Base-by-base conservation (phyloP, 2,888 invertebrate genomes). In the Euzophera pinguis region DNA sequence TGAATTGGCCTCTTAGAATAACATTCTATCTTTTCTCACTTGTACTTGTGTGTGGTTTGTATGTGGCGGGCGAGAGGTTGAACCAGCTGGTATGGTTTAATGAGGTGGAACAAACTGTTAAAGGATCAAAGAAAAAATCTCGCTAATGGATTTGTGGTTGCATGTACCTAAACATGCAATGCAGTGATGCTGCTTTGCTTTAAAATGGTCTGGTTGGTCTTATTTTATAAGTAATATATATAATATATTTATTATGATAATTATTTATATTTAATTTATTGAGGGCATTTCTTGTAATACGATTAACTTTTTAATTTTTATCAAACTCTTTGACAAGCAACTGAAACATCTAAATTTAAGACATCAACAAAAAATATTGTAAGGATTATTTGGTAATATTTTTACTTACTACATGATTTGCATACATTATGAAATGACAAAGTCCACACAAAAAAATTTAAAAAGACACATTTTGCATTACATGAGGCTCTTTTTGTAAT, bases 41-140 rank as follows among this genome's bases (percentile, higher is more conserved):
- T 47, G 82, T 84, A 2, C 90, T 96, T 63, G 90, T 91, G 12
- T 79, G 91, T 55, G 76, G 88, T 13, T 84, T 96, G 50, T 97
- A 96, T 78, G 75, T 93, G 53, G 66, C 93, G 37, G 97, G 97
- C 34, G 96, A 97, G 75, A 91, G 87, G 55, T 67, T 96, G 50
- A 95, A 97, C 75, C 91, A 84, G 61, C 79, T 92, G 60, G 83
- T 95, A 57, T 97, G 97, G 97, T 92, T 93, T 76, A 92, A 93
- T 72, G 92, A 93, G 71, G 84, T 93, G 27, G 91, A 92, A 66
- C 71, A 89, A 57, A 79, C 81, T 51, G 83, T 88, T 4, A 83
- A 77, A 60, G 84, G 88, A 54, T 87, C 83, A n/a, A 91, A 88
- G 73, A 91, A 90, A 67, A 91, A 87, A 63, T 86, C 84, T 10